phyloP scores from a whole-genome alignment of 2,888 invertebrate species.

The Drosophila infuscata region DNA sequence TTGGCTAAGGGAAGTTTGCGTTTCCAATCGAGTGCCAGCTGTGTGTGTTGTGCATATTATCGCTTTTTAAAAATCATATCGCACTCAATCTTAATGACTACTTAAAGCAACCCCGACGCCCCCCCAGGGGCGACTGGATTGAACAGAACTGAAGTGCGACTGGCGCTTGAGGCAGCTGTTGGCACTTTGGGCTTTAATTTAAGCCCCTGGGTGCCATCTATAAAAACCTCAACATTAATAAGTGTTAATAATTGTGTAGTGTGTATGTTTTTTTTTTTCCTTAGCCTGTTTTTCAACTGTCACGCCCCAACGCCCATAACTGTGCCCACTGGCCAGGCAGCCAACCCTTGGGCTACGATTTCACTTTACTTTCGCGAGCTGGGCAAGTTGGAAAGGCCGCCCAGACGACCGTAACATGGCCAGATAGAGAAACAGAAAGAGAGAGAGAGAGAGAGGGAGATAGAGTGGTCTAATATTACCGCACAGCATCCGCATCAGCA shows the following conservation, averaged over 20 bases:
- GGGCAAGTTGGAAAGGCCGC: conserved; percentile 67
- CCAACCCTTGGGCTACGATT: conserved; percentile 55
- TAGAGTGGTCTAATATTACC: conserved; percentile 62
- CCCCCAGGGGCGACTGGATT: conserved; percentile 22
- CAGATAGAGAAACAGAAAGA: not conserved
- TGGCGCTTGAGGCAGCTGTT: conserved; percentile 60
- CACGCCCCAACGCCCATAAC: conserved; percentile 35
- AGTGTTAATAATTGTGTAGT: conserved; percentile 79
- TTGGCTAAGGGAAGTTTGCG: conserved; percentile 29
- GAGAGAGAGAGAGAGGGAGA: not conserved
- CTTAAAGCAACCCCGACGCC: conserved; percentile 68
- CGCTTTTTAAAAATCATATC: conserved; percentile 68
- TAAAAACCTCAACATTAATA: conserved; percentile 81
- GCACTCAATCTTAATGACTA: conserved; percentile 74
- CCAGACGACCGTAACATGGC: conserved; percentile 74
- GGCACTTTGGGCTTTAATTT: conserved; percentile 66
- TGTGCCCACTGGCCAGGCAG: conserved; percentile 25
- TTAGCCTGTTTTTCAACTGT: conserved; percentile 48
- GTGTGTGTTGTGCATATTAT: conserved; percentile 36
- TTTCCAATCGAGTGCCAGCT: conserved; percentile 58
- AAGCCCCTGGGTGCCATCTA: conserved; percentile 76
- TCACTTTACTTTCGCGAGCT: conserved; percentile 74
- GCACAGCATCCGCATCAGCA: conserved; percentile 39
- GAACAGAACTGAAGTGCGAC: conserved; percentile 54
- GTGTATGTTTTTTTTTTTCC: conserved; percentile 10